Evolutionary conservation across 2,797 vertebrate species (phyloP).

Genomic region (Atherinosoma microstoma): DNA sequence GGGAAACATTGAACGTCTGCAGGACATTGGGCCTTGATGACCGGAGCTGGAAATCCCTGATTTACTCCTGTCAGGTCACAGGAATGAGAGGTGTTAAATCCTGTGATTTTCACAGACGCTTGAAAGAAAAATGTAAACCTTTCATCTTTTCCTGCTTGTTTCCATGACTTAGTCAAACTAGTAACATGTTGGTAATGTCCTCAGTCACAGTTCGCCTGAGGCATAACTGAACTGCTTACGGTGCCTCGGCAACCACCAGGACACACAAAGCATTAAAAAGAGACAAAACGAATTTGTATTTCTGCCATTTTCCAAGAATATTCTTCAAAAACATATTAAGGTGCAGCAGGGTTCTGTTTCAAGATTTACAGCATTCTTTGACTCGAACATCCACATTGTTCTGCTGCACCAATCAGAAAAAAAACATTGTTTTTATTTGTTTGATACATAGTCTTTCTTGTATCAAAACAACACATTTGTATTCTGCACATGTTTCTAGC

Average conservation of each 20-base stretch:
- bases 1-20: no score
- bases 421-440: neutral
- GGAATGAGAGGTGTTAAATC: constrained; percentile 1
- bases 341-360: neutral
- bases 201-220: constrained; percentile 17
- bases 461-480: neutral
- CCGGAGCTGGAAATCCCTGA: no score
- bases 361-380: constrained; percentile 10
- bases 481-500: neutral
- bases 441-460: neutral
- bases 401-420: constrained; percentile 6
- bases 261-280: constrained; percentile 5
- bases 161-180: constrained; percentile 29
- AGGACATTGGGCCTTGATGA: no score
- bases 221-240: constrained; percentile 13
- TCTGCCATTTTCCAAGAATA: constrained; percentile 10
- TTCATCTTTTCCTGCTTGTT: constrained; percentile 40
- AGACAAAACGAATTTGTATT: neutral
- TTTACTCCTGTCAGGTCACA: neutral
- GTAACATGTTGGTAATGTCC: constrained; percentile 36
- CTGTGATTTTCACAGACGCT: constrained; percentile 13
- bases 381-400: neutral
- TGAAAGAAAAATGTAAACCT: constrained; percentile 19
- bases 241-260: constrained; percentile 12
- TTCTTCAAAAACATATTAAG: neutral